Evolutionary conservation across 2,888 invertebrate species (phyloP).

Genomic region (Elysia crispata): DNA sequence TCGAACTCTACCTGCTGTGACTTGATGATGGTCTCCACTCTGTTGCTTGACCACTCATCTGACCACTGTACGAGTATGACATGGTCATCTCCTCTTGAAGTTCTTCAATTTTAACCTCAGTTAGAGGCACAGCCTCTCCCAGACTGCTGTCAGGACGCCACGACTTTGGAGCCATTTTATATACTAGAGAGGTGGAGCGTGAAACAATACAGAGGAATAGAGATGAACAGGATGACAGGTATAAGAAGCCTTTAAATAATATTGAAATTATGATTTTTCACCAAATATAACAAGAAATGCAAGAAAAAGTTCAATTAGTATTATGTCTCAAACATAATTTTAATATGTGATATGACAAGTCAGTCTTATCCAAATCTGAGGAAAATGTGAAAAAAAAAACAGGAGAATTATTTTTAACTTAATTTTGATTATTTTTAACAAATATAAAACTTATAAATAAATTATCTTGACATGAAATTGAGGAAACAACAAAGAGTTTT

Average conservation of each 20-base stretch:
- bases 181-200: constrained; percentile 66
- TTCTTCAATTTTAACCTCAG: constrained; percentile 17
- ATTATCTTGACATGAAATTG: too few species aligned
- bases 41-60: constrained; percentile 48
- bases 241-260: too few species aligned
- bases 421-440: too few species aligned
- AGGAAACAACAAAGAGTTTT: too few species aligned
- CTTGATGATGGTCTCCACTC: constrained; percentile 41
- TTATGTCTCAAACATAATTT: not conserved
- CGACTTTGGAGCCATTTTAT: constrained; percentile 73
- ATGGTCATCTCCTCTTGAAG: constrained; percentile 25
- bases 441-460: too few species aligned
- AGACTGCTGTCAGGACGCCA: constrained; percentile 75
- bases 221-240: too few species aligned
- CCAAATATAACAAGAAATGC: too few species aligned
- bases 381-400: not conserved
- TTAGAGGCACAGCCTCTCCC: constrained; percentile 48
- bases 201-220: too few species aligned
- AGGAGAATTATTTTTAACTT: too few species aligned
- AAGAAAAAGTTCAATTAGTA: not conserved
- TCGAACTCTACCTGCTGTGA: constrained; percentile 21
- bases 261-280: not conserved
- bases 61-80: constrained; percentile 52
- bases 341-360: not conserved
- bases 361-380: not conserved